Base-by-base conservation (phyloP, 2,113 vertebrate genomes). In the Rhodinocichla rosea region DNA sequence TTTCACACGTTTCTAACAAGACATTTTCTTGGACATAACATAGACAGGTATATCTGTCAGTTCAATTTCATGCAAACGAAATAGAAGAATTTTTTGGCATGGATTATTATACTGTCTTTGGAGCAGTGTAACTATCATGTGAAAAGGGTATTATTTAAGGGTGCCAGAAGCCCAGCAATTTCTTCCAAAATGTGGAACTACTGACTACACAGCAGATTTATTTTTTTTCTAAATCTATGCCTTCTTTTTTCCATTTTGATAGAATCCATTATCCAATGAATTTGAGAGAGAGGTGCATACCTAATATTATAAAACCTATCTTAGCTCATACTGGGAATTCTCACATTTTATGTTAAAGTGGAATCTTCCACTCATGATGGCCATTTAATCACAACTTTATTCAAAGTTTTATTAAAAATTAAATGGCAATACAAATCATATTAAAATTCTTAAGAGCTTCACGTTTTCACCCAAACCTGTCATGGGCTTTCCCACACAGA, bases 1-100 rank as follows among this genome's bases (percentile, higher is more conserved):
- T 98, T 98, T 98, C 96, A 97, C 97, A 98, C 96, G 42, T 98
- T 97, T 97, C 98, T 97, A 98, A 96, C 90, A 96, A 96, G 97
- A 97, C 96, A 37, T 97, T 97, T 98, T 98, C 96, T 98, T 98
- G 98, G 98, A 97, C 81, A n/a, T 75, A 84, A 92, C 95, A 96
- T 93, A 98, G 97, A 97, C 97, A 98, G 98, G 98, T 98, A 97
- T 97, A 97, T 96, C 97, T 98, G 97, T 97, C 97, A 95, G 92
- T 97, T 97, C 97, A 96, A 95, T 96, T 97, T 97, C 96, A 97
- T 96, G 92, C 97, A 97, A 98, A 97, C 13, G 39, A 97, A 98
- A 97, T 87, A 97, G 95, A 97, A 97, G 97, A 97, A 96, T 93
- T 89, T 96, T 96, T 97, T 97, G 97, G 97, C 97, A 97, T 93